Percentiles rank a stretch among this genome's conserved stretches.
phyloP scores from a whole-genome alignment of 2,113 vertebrate species.

The Callocephalon fimbriatum region DNA sequence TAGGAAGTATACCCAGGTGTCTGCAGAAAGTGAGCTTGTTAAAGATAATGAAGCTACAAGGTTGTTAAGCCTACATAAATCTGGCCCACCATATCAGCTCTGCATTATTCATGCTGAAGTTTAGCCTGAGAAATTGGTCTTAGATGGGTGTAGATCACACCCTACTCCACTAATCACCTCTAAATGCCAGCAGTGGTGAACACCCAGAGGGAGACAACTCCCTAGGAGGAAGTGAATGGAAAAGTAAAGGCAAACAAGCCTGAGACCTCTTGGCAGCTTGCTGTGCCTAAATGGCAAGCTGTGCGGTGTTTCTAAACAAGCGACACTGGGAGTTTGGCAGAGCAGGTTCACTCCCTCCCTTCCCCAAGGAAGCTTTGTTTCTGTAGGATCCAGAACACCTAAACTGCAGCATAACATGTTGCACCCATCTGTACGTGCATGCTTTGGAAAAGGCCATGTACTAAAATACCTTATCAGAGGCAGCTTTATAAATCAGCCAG shows the following conservation, averaged over 20 bases:
- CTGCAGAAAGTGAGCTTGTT: neutral
- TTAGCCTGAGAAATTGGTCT: slow-evolving; percentile 10
- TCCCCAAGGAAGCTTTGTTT: neutral
- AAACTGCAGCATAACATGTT: neutral
- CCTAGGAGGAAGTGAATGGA: neutral
- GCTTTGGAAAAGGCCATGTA: neutral
- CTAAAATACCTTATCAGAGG: neutral
- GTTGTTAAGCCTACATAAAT: slow-evolving; percentile 3
- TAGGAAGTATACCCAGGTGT: neutral
- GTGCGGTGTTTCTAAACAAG: neutral
- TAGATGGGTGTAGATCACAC: neutral
- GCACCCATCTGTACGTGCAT: neutral
- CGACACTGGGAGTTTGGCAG: neutral
- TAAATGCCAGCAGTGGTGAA: neutral
- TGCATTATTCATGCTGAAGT: neutral
- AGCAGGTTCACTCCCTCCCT: neutral
- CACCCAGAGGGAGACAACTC: neutral
- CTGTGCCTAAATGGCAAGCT: neutral
- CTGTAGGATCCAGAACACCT: neutral
- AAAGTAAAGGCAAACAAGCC: neutral
- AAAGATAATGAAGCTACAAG: neutral
- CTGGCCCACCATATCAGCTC: neutral
- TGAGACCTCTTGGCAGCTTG: neutral
- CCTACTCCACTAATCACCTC: neutral
- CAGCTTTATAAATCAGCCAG: slow-evolving; percentile 29